Evolutionary conservation across 1,140 invertebrate genomes (phyloP), one percentile per base, ranked within the genome.

Genomic region (Nebria ingens): DNA sequence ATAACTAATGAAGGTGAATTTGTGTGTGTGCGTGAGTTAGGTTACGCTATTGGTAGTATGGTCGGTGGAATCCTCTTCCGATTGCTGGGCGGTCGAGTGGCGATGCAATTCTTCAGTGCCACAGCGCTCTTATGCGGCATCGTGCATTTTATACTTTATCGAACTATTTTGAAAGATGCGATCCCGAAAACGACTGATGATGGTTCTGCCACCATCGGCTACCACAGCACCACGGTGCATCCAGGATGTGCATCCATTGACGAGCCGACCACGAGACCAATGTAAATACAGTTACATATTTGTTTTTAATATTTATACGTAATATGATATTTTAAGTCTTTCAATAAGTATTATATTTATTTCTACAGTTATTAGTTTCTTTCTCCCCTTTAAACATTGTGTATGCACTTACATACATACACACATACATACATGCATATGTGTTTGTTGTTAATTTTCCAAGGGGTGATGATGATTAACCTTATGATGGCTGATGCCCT

Each of bases 21-120:
- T 60, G 65, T 42, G 25, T n/a, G n/a, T n/a, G n/a, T n/a, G n/a
- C n/a, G n/a, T n/a, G n/a, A n/a, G n/a, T n/a, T n/a, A 81, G 79
- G 79, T 29, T 84, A 79, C 62, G 76, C 80, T 1, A 64, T 84
- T 25, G 83, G 82, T 2, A 81, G 79, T 56, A 59, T 84, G 1
- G 61, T 81, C 2, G 80, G 81, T 19, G 82, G 83, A 34, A 59
- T 80, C 21, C 64, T 83, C 38, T 81, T 81, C 52, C 76, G 78
- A 57, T 67, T 71, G 53, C 60, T 77, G 23, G 81, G 79, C 3
- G 82, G 81, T 3, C 68, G 66, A 21, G 58, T 58, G 3, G 75
- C 81, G 1, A 73, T 83, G 23, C 71, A 71, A 57, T 73, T 79
- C 58, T 82, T 80, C 61, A 71, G 76, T 34, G 60, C 59, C 1